Base-by-base conservation (phyloP, 1,140 invertebrate species). In the Amphibalanus amphitrite region DNA sequence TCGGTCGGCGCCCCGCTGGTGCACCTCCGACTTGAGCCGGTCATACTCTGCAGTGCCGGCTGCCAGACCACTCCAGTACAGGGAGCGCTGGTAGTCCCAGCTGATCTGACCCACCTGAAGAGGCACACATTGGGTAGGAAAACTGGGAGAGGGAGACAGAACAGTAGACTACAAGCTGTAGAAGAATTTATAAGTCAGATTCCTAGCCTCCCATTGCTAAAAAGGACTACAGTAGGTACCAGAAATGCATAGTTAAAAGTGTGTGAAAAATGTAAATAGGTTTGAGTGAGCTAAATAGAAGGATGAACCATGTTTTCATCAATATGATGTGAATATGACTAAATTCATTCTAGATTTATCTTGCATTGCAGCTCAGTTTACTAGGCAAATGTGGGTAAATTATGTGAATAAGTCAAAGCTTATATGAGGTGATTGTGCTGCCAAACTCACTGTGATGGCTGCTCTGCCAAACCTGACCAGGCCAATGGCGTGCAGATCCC, bases 1-100 rank as follows among this genome's bases (percentile, higher is more conserved):
- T 79, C 88, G 88, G 76, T 92, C 81, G 26, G 97, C 95, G 70
- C 91, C 92, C 76, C 90, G 85, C 78, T 83, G 82, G 79, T 99
- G 96, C 72, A 88, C 85, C 81, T 87, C 72, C 28, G 74, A 78
- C 72, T 72, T 76, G 17, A 75, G 29, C 33, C 17, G n/a, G 4
- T 64, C 29, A 73, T 71, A 70, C 3, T 71, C 67, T 23, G 23
- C 71, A 6, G n/a, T 28, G n/a, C 40, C 3, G 23, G 38, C 23
- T 28, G 6, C 25, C 29, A 70, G 29, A 25, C 64, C 64, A 25
- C 64, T 23, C 64, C 64, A 65, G 64, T 26, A 26, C 64, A 65
- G 23, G 10, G 20, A 4, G 20, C 23, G 20, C 64, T 65, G 64
- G 64, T 65, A 65, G 64, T 65, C 64, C 64, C 64, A 65, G 64